Base-by-base conservation (phyloP, 2,888 invertebrate species). In the Geotrupes spiniger region DNA sequence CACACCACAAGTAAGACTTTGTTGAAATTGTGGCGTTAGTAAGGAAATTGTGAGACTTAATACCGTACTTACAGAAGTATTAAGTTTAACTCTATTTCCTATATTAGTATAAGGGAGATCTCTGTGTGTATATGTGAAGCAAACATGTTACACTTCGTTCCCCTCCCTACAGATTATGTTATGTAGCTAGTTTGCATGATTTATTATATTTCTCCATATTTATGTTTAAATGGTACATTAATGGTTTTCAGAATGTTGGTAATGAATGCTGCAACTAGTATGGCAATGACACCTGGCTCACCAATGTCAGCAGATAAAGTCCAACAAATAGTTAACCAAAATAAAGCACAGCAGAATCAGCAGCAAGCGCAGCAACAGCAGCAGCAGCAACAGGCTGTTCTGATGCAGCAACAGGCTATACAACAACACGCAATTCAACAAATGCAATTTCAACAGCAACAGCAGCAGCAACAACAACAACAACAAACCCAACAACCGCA, bases 221-320 rank as follows among this genome's bases (percentile, higher is more conserved):
- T n/a, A n/a, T n/a, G n/a, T n/a, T n/a, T 9, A 27, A 27, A 27
- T n/a, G 27, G n/a, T n/a, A 27, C n/a, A n/a, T 27, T 27, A 27
- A n/a, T n/a, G n/a, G 10, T 8, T 28, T 39, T 28, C 36, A 81
- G 81, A 59, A 71, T 81, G 65, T 58, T 81, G 44, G 74, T 82
- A 42, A 81, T 82, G 81, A 81, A 79, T 59, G 69, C 79, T 69
- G 46, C 75, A 14, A 78, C 79, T 0, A 80, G 79, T 42, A 78
- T 80, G 76, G 70, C 77, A 0, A 78, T 79, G 63, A 74, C 80
- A 2, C 64, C 76, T 52, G 75, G 78, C 65, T 68, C 83, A 70
- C 75, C 83, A 70, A 74, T 80, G 77, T 69, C 75, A 64, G 58
- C 71, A 59, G 71, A 77, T 51, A 78, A 83, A 76, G 73, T 77